phyloP scores from a whole-genome alignment of 2,797 vertebrate genomes.

The Gallinago solitaria region DNA sequence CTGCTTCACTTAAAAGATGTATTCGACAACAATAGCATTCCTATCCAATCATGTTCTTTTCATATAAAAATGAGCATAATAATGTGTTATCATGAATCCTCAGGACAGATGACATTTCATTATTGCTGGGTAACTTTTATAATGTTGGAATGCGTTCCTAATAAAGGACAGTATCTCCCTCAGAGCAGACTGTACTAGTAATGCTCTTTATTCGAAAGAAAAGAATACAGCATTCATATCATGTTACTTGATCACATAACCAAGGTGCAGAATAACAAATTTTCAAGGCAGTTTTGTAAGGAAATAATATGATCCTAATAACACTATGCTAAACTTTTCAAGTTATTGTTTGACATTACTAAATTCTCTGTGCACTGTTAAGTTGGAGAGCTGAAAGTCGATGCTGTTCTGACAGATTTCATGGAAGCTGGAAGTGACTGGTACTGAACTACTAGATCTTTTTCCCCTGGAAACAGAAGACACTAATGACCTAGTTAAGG shows the following conservation, averaged over 20 bases:
- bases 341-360: not conserved
- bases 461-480: not conserved
- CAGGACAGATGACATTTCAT: conserved; percentile 47
- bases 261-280: conserved; percentile 25
- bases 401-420: not conserved
- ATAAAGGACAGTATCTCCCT: conserved; percentile 49
- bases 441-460: not conserved
- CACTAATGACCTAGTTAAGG: not conserved
- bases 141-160: conserved; percentile 47
- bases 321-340: not conserved
- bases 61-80: conserved; percentile 40
- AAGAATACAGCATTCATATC: conserved; percentile 11
- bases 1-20: conserved; percentile 25
- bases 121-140: conserved; percentile 45
- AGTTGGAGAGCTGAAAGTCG: not conserved
- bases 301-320: conserved; percentile 1
- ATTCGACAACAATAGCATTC: not conserved
- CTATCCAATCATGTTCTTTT: conserved; percentile 28
- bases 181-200: not conserved
- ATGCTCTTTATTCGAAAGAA: conserved; percentile 29
- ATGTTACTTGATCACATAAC: conserved; percentile 26
- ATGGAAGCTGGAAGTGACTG: not conserved
- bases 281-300: conserved; percentile 5
- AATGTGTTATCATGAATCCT: conserved; percentile 52
- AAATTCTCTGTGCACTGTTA: not conserved